Evolutionary conservation across 2,113 vertebrate species (phyloP).

Genomic region (Herpetotheres cachinnans): DNA sequence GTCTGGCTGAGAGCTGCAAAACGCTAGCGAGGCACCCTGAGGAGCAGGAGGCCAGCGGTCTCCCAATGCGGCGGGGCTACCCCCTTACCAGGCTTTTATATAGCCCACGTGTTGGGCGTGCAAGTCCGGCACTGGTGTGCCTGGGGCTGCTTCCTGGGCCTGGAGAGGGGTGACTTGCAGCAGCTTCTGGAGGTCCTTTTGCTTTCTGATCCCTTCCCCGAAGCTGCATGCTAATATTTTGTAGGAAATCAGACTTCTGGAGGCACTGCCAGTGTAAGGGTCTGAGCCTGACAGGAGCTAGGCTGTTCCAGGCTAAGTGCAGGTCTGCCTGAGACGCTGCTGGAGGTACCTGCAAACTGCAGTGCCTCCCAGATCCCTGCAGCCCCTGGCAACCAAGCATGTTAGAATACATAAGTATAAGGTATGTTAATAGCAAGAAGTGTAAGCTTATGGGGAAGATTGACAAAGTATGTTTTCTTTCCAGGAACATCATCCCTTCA

Average conservation of each 20-base stretch:
- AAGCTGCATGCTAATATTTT: not conserved
- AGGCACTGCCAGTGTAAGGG: not conserved
- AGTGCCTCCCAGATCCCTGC: not conserved
- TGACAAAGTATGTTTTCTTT: not conserved
- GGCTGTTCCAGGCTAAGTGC: not conserved
- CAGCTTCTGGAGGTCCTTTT: not conserved
- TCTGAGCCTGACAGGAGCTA: rapidly evolving
- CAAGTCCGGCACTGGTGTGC: too few species aligned
- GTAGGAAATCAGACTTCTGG: not conserved
- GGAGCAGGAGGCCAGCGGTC: not conserved
- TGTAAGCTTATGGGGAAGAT: not conserved
- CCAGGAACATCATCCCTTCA: conserved; percentile 89
- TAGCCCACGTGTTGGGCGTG: rapidly evolving
- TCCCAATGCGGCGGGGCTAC: rapidly evolving
- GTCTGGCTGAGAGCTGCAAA: not conserved
- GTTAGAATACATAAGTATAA: not conserved
- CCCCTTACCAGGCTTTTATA: not conserved
- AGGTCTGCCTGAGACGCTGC: not conserved
- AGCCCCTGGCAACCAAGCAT: not conserved
- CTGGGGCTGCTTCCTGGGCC: not conserved
- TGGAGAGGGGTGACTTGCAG: rapidly evolving
- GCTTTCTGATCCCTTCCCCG: not conserved
- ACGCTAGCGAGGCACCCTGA: rapidly evolving
- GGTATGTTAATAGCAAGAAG: not conserved
- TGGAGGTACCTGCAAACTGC: not conserved